Percentiles rank a stretch among this genome's conserved stretches.
phyloP scores from a whole-genome alignment of 2,888 invertebrate genomes.

The Dynastes hyllus region DNA sequence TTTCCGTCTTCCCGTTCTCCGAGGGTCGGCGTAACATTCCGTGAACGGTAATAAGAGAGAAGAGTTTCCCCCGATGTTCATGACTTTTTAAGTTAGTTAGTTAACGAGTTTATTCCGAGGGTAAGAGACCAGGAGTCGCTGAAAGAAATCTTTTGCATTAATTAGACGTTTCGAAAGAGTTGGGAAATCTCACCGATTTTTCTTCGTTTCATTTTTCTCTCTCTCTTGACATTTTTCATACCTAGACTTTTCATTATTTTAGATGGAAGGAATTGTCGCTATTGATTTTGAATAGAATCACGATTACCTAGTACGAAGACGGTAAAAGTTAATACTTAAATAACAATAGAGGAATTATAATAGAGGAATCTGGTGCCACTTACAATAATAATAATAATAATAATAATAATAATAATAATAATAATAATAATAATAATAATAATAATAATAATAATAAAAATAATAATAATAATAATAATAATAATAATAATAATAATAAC shows the following conservation, averaged over 20 bases:
- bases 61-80: slow-evolving; percentile 27
- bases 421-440: too few relatives aligned
- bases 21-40: slow-evolving; percentile 6
- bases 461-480: too few relatives aligned
- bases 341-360: neutral
- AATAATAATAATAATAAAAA: too few relatives aligned
- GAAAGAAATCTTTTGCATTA: slow-evolving; percentile 34
- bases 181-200: slow-evolving; percentile 12
- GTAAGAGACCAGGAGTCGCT: slow-evolving; percentile 29
- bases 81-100: slow-evolving; percentile 41
- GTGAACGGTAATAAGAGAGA: slow-evolving; percentile 18
- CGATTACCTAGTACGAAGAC: too few relatives aligned
- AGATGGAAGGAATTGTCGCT: neutral
- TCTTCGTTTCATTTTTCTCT: neutral
- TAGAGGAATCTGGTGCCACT: too few relatives aligned
- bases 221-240: neutral
- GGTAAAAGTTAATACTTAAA: too few relatives aligned
- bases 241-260: neutral
- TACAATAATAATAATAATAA: too few relatives aligned
- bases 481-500: too few relatives aligned
- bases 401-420: too few relatives aligned
- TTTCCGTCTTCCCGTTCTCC: neutral
- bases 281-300: neutral
- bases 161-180: slow-evolving; percentile 10
- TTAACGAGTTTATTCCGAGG: slow-evolving; percentile 38